Conservation (phyloP, 2,888 invertebrate species). For the Diarsia rubi region DNA sequence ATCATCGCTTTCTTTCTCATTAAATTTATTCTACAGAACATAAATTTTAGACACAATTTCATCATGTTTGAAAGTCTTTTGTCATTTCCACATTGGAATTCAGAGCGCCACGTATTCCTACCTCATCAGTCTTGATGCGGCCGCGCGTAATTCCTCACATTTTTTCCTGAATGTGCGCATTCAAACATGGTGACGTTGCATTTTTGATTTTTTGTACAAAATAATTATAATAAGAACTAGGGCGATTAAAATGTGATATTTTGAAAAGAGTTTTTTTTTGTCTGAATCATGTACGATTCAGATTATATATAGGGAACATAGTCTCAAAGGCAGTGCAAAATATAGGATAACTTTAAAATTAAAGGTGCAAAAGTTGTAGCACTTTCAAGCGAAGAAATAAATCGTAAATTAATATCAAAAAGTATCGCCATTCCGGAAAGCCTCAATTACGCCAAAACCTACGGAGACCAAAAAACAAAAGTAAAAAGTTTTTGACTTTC, state of each 20-base stretch:
- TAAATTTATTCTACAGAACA: background rate
- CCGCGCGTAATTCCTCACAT: conserved; percentile 56
- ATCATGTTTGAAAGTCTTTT: conserved; percentile 50
- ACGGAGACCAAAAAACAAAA: conserved; percentile 55
- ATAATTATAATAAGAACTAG: background rate
- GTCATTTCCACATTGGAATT: conserved; percentile 53
- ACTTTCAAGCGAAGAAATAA: conserved; percentile 17
- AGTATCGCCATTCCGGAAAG: conserved; percentile 43
- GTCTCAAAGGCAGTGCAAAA: background rate
- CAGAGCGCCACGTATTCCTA: conserved; percentile 45
- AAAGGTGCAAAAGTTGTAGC: background rate
- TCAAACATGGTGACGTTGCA: conserved; percentile 40
- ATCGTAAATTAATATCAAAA: conserved; percentile 48
- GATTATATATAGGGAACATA: background rate
- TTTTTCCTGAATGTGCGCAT: conserved; percentile 56
- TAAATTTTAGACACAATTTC: conserved; percentile 3
- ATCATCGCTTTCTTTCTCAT: background rate
- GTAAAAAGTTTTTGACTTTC: conserved; percentile 73
- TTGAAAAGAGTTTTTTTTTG: background rate
- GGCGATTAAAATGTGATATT: background rate
- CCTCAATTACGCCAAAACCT: conserved; percentile 47
- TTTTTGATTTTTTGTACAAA: conserved; percentile 23
- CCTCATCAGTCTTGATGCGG: conserved; percentile 55
- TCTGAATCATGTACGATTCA: background rate
- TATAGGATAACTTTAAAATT: background rate